Conservation (phyloP, 2,113 vertebrate genomes). For the Rostratula benghalensis region DNA sequence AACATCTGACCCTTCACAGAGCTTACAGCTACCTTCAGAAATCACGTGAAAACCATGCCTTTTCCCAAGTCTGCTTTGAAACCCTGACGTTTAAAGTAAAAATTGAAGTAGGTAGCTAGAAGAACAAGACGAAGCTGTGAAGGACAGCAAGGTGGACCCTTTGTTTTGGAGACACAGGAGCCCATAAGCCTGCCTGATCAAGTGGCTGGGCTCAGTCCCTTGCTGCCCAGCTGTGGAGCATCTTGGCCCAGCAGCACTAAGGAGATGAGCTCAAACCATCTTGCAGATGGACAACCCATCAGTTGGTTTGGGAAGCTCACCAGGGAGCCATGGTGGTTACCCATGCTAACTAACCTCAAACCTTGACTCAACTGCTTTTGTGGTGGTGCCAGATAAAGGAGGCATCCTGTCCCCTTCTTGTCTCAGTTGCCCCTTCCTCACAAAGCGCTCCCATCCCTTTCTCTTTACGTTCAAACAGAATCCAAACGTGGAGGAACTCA, state of each 20-base stretch:
- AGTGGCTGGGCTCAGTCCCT: neutral
- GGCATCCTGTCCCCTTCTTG: neutral
- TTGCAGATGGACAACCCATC: neutral
- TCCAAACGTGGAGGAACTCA: neutral
- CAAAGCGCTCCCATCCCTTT: neutral
- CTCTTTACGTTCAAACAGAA: neutral
- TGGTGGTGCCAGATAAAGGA: neutral
- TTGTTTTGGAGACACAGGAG: neutral
- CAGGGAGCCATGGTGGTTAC: neutral
- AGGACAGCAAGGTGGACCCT: neutral
- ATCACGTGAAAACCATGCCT: neutral
- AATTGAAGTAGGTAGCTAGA: neutral
- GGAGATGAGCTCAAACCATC: neutral
- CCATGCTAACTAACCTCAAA: neutral
- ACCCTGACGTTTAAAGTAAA: neutral
- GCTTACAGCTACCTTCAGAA: neutral
- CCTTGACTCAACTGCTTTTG: neutral
- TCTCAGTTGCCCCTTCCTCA: neutral
- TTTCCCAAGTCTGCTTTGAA: neutral
- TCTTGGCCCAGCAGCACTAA: neutral
- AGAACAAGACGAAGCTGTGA: neutral
- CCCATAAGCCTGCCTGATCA: neutral
- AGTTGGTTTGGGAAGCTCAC: accelerated
- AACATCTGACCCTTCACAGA: neutral
- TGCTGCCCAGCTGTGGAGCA: neutral